These are phyloP conservation scores for Drosophila merina DNA, from an alignment of 2,888 invertebrate genomes.

Conservation along the genomic window DNA sequence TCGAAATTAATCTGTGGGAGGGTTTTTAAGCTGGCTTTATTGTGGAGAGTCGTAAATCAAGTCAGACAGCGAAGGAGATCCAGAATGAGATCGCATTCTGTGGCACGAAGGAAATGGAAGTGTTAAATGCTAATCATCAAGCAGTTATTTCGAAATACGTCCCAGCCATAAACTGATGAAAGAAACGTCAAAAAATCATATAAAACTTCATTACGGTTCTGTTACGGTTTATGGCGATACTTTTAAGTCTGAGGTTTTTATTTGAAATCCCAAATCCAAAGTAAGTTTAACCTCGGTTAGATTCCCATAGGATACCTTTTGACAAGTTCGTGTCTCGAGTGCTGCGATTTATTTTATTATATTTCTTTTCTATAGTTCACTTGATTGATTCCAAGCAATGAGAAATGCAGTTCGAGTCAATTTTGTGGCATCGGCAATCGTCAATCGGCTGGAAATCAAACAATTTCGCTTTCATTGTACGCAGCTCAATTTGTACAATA, in stretches of 20 bases:
- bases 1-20: conserved; percentile 45
- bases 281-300: background rate
- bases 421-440: conserved; percentile 37
- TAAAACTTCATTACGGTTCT: background rate
- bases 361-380: conserved; percentile 20
- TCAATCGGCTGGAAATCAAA: conserved; percentile 59
- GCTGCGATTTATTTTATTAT: conserved; percentile 1
- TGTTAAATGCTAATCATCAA: conserved; percentile 30
- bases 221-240: background rate
- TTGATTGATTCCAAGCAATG: conserved; percentile 49
- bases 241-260: background rate
- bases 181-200: background rate
- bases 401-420: conserved; percentile 19
- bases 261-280: background rate
- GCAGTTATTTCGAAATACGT: conserved; percentile 15
- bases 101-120: conserved; percentile 29
- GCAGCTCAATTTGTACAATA: conserved; percentile 77
- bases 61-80: conserved; percentile 19
- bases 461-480: conserved; percentile 77
- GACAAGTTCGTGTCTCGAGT: conserved; percentile 42
- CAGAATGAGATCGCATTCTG: conserved; percentile 19
- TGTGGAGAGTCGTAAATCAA: conserved; percentile 35
- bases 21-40: conserved; percentile 24
- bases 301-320: conserved; percentile 30
- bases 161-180: conserved; percentile 16